Evolutionary conservation across 1,140 invertebrate species (phyloP).

Genomic region (Caerostris extrusa): DNA sequence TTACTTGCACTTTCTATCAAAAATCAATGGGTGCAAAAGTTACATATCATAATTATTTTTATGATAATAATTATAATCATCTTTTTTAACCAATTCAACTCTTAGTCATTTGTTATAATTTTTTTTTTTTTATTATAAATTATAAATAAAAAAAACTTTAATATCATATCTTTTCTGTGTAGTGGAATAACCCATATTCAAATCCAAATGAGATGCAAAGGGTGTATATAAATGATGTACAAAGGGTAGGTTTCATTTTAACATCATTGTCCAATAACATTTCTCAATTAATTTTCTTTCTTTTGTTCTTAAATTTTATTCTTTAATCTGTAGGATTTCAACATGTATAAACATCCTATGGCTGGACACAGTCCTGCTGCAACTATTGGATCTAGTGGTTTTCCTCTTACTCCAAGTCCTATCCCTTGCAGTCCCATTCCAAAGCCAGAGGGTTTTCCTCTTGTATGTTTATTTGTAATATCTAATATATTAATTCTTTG

Average conservation of each 20-base stretch:
- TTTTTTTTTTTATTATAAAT: no score
- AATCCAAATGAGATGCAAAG: conserved; percentile 29
- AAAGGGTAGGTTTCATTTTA: conserved; percentile 7
- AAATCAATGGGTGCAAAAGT: no score
- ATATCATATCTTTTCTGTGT: not conserved
- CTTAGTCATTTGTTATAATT: no score
- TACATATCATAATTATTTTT: no score
- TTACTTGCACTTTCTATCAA: no score
- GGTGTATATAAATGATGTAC: not conserved
- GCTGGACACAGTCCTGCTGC: conserved; percentile 70
- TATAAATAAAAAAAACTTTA: not conserved
- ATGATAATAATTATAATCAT: no score
- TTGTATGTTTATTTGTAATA: not conserved
- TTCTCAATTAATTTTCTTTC: not conserved
- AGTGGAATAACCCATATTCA: conserved; percentile 7
- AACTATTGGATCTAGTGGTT: conserved; percentile 72
- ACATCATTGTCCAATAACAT: not conserved
- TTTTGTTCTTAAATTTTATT: not conserved
- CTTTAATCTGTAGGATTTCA: conserved; percentile 51
- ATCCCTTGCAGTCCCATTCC: conserved; percentile 68
- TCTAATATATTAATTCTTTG: no score
- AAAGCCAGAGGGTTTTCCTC: conserved; percentile 62
- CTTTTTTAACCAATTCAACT: no score
- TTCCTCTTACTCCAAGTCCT: conserved; percentile 75
- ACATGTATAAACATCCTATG: conserved; percentile 64